Evolutionary conservation across 2,888 invertebrate species (phyloP).

Genomic region (Leucophora obtusa): DNA sequence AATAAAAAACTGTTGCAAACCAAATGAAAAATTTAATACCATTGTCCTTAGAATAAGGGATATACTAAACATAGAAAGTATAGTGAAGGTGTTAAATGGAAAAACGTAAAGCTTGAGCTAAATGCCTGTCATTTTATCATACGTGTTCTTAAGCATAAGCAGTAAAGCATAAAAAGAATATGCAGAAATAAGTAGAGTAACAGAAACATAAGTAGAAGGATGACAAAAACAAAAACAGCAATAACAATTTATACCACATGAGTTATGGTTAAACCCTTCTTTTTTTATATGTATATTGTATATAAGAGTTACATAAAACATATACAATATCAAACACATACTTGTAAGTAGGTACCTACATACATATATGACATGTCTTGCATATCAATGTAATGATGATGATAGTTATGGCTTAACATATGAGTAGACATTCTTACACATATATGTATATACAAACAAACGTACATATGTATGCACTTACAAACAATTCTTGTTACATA

Average conservation of each 20-base stretch:
- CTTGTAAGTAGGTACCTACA: neutral
- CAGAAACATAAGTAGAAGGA: neutral
- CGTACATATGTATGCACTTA: neutral
- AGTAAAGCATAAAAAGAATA: slow-evolving; percentile 3
- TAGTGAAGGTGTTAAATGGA: neutral
- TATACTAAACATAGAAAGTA: too few species aligned
- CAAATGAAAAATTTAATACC: too few species aligned
- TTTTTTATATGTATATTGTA: too few species aligned
- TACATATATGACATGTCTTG: slow-evolving; percentile 38
- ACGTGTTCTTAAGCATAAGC: slow-evolving; percentile 15
- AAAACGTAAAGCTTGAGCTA: slow-evolving; percentile 26
- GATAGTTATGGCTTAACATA: slow-evolving; percentile 43
- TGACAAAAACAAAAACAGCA: slow-evolving; percentile 3
- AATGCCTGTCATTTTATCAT: slow-evolving; percentile 37
- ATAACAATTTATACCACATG: neutral
- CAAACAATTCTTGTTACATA: slow-evolving; percentile 14
- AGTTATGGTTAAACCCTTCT: slow-evolving; percentile 9
- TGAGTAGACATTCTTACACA: neutral
- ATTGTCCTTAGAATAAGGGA: too few species aligned
- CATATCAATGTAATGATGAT: slow-evolving; percentile 53
- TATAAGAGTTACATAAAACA: neutral
- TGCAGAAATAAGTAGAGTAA: neutral
- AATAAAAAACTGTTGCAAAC: too few species aligned
- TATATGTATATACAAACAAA: neutral
- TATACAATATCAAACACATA: neutral